Percentiles rank a stretch among this genome's conserved stretches.
phyloP scores from a whole-genome alignment of 2,888 invertebrate genomes.

The Cephus spinipes region DNA sequence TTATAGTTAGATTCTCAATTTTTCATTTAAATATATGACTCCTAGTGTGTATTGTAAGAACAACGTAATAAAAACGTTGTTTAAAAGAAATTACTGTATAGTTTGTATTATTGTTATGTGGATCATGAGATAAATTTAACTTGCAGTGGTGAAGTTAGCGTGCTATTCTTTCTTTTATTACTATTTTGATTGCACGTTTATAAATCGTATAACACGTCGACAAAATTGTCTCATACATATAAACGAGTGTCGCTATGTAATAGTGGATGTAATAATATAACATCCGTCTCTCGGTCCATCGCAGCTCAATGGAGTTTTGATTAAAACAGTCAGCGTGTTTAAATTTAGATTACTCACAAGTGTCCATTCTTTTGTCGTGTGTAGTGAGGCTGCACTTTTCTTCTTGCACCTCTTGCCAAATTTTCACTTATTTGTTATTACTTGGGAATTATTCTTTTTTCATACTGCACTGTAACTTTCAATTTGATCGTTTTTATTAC shows the following conservation, averaged over 20 bases:
- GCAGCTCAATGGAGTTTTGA: constrained; percentile 47
- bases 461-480: no score
- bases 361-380: neutral
- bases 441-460: no score
- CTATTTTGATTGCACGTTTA: neutral
- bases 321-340: constrained; percentile 49
- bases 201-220: neutral
- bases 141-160: neutral
- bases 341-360: constrained; percentile 49
- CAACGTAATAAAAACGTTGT: neutral
- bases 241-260: neutral
- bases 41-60: neutral
- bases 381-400: neutral
- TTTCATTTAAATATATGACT: neutral
- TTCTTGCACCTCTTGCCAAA: neutral
- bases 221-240: neutral
- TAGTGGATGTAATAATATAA: constrained; percentile 33
- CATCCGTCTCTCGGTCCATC: constrained; percentile 36
- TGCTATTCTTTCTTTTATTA: neutral
- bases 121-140: neutral
- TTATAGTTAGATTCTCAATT: neutral
- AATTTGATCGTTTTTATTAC: no score
- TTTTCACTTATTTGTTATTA: neutral
- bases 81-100: neutral
- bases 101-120: neutral